These are phyloP conservation scores for Chrysogorgia sp. DNA, from an alignment of 92 coral and sea anemone species.

Conservation along the genomic window DNA sequence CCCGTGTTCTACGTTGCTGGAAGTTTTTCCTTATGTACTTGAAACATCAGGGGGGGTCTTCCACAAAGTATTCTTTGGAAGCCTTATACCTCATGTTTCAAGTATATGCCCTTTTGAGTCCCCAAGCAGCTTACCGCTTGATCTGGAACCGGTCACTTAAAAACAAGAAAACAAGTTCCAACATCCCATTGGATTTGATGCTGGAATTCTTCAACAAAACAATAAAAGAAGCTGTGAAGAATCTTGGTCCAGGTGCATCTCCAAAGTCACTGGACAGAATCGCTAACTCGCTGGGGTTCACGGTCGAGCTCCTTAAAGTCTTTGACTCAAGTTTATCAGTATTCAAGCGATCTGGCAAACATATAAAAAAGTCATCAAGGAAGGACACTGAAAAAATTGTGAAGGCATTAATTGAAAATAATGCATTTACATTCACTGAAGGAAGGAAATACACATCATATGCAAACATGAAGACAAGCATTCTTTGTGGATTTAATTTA, in stretches of 20 bases:
- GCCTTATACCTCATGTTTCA: conserved; percentile 76
- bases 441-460: conserved; percentile 59
- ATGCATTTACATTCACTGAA: conserved; percentile 63
- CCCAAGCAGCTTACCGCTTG: conserved; percentile 68
- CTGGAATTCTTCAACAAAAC: conserved; percentile 18
- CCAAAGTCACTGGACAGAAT: conserved; percentile 60
- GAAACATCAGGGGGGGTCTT: conserved; percentile 61
- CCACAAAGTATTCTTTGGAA: conserved; percentile 70
- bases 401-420: conserved; percentile 48
- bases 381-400: too few relatives aligned
- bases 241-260: conserved; percentile 71
- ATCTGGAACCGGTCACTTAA: conserved; percentile 72
- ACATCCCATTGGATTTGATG: conserved; percentile 54
- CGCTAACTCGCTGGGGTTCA: conserved; percentile 63
- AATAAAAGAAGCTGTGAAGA: conserved; percentile 59
- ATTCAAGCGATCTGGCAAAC: too few relatives aligned
- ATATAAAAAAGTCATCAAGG: too few relatives aligned
- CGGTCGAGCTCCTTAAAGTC: conserved; percentile 40
- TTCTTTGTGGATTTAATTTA: conserved; percentile 63
- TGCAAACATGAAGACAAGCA: conserved; percentile 58
- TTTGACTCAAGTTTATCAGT: conserved; percentile 50
- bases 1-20: conserved; percentile 69
- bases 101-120: conserved; percentile 68
- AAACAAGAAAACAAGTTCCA: conserved; percentile 54
- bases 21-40: conserved; percentile 69